Evolutionary conservation across 2,797 vertebrate species (phyloP), one percentile per base, ranked within the genome.

Genomic region (Urocyon cinereoargenteus): DNA sequence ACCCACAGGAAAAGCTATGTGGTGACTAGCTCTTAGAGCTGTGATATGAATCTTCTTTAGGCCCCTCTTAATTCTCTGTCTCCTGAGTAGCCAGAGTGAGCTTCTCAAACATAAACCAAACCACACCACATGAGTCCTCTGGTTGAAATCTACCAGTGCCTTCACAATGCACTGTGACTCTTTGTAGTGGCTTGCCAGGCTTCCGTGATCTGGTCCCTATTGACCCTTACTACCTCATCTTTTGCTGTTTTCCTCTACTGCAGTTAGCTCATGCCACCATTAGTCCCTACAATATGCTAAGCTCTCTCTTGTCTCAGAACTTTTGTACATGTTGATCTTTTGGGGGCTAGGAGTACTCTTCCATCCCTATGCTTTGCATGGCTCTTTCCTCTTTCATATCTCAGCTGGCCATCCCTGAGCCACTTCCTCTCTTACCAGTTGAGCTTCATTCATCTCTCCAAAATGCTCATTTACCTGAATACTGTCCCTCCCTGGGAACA

Each of bases 41-140:
- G 55, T 62, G 22, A 49, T 16, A 0, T 6, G 19, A 34, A 9
- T 31, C 81, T 88, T 51, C 64, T 85, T 59, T 51, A 12, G 31
- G 6, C 11, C 8, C 4, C 31, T 64, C 36, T 62, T 40, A 68
- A 22, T 45, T 61, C 40, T 49, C 21, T 72, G 34, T 72, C 26
- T 61, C 66, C 28, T 59, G 24, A 5, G 36, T 57, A 84, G 77
- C 72, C 86, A 64, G 68, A 45, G 16, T 28, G 15, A 90, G 34
- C n/a, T 45, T 92, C 81, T 94, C 45, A 77, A 92, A 77, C 61
- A n/a, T 28, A 66, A 72, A 72, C 45, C 36, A 36, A 79, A n/a
- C 31, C n/a, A 15, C 26, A 22, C 11, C 0, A 4, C 3, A 0
- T 2, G 26, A 64, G n/a, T n/a, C 36, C 24, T 83, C 73, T 59